Evolutionary conservation across 2,113 vertebrate genomes (phyloP).

Genomic region (Cyprinodon variegatus): DNA sequence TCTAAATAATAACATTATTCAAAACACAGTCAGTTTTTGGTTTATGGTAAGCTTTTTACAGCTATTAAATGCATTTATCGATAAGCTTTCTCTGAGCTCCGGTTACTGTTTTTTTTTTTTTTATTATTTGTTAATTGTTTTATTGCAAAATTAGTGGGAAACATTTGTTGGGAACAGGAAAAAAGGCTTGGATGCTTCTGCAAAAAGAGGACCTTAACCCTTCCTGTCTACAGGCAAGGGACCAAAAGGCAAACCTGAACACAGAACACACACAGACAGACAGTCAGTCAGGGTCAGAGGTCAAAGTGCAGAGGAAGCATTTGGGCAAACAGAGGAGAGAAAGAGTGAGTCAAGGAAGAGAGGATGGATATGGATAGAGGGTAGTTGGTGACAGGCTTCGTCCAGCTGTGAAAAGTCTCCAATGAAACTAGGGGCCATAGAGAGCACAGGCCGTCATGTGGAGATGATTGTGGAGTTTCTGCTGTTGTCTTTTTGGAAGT

Average conservation of each 20-base stretch:
- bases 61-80: background rate
- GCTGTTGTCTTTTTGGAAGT: constrained; percentile 21
- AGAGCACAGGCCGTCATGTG: constrained; percentile 2
- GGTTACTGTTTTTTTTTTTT: background rate
- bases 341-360: constrained; percentile 45
- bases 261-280: constrained; percentile 34
- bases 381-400: constrained; percentile 60
- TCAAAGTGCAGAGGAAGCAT: constrained; percentile 72
- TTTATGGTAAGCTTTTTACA: no score
- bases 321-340: constrained; percentile 50
- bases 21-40: background rate
- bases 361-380: constrained; percentile 30
- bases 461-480: constrained; percentile 4
- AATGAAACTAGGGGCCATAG: constrained; percentile 24
- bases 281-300: constrained; percentile 57
- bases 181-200: constrained; percentile 13
- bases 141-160: background rate
- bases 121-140: background rate
- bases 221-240: constrained; percentile 11
- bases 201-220: background rate
- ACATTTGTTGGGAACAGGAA: constrained; percentile 33
- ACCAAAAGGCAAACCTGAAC: constrained; percentile 31
- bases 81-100: background rate
- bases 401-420: constrained; percentile 65
- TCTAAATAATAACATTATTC: background rate